Percentiles rank a stretch among this genome's conserved stretches.
These are phyloP conservation scores for Triplophysa bombifrons DNA, from an alignment of 2,797 vertebrate genomes.

Conservation along the genomic window DNA sequence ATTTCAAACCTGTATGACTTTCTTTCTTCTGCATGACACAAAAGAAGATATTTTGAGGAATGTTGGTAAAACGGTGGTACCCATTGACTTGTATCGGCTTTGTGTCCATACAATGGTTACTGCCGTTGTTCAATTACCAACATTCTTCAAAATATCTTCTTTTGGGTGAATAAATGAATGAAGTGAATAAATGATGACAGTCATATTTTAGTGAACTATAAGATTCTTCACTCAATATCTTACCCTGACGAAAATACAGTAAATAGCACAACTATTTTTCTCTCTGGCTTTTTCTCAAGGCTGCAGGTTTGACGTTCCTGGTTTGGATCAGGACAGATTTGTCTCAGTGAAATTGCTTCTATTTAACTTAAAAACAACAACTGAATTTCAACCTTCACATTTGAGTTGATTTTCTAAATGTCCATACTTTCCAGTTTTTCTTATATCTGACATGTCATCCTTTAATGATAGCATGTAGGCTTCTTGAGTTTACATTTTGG, in stretches of 20 bases:
- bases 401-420: background rate
- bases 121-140: too few relatives aligned
- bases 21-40: too few relatives aligned
- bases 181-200: too few relatives aligned
- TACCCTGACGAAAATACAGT: background rate
- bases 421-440: background rate
- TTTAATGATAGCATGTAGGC: background rate
- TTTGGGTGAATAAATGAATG: too few relatives aligned
- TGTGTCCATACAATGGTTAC: too few relatives aligned
- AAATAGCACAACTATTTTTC: background rate
- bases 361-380: background rate
- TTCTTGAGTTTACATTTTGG: background rate
- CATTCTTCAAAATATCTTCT: too few relatives aligned
- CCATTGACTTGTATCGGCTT: too few relatives aligned
- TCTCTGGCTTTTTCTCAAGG: background rate
- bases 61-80: too few relatives aligned
- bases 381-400: background rate
- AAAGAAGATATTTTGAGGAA: too few relatives aligned
- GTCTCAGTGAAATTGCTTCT: background rate
- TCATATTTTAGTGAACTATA: background rate
- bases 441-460: background rate
- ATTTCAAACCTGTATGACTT: too few relatives aligned
- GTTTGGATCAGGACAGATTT: background rate
- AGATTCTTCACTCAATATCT: background rate
- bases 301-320: background rate